A percentile compares a stretch with the other conserved stretches of the same genome.
Evolutionary conservation across 2,797 vertebrate species (phyloP).

Genomic region (Knipowitschia caucasica): DNA sequence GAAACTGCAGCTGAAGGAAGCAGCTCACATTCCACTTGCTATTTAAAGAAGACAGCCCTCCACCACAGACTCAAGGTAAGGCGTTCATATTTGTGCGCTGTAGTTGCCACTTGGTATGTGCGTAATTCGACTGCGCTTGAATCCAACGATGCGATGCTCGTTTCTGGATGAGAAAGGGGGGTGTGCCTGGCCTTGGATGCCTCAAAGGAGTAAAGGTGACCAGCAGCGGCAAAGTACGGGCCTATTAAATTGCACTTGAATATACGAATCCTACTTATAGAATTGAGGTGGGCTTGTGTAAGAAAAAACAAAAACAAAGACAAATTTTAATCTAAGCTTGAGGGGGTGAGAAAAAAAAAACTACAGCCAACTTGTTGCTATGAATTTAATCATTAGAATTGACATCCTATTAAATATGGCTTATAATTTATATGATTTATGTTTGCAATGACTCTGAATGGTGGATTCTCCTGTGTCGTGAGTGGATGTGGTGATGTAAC

Average conservation of each 20-base stretch:
- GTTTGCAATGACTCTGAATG: neutral
- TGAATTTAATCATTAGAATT: neutral
- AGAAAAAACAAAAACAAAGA: too few species aligned
- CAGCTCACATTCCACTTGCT: conserved; percentile 38
- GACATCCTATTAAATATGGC: neutral
- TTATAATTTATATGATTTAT: neutral
- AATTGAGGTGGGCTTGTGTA: neutral
- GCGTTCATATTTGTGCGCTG: rapidly evolving
- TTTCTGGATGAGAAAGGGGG: neutral
- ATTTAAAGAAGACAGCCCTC: neutral
- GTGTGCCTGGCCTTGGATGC: neutral
- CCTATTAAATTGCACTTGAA: too few species aligned
- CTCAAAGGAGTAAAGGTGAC: neutral
- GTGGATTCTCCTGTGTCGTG: neutral
- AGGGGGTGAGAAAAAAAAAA: too few species aligned
- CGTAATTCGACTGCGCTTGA: neutral
- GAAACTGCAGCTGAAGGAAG: conserved; percentile 29
- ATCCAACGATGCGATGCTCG: neutral
- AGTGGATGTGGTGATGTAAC: neutral
- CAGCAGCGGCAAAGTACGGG: neutral
- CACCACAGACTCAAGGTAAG: conserved; percentile 48
- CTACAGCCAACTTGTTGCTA: conserved; percentile 11
- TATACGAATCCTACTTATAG: too few species aligned
- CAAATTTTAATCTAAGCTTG: too few species aligned
- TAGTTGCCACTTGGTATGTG: rapidly evolving